These are phyloP conservation scores for Lordiphosa fenestrarum DNA, from an alignment of 2,888 invertebrate genomes.

Conservation along the genomic window DNA sequence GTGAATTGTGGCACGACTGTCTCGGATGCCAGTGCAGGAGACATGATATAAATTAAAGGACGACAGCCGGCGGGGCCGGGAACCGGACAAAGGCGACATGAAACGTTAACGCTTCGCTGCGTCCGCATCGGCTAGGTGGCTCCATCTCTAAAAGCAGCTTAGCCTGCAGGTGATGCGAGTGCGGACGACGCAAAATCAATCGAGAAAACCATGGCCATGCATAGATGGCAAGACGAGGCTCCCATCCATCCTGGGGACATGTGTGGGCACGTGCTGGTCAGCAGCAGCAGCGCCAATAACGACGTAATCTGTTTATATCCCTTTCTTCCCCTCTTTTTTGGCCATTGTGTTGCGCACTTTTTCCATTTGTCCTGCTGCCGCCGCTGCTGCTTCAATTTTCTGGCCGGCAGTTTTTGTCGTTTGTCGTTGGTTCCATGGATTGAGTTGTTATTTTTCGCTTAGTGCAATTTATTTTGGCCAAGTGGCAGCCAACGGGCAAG, in stretches of 20 bases:
- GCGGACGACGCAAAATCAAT: conserved; percentile 63
- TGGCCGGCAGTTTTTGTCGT: conserved; percentile 73
- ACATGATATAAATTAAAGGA: conserved; percentile 18
- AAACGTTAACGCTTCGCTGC: conserved; percentile 71
- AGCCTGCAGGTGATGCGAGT: conserved; percentile 70
- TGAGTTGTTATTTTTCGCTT: conserved; percentile 74
- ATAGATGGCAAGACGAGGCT: conserved; percentile 34
- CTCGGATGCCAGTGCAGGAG: conserved; percentile 5
- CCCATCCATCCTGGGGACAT: conserved; percentile 58
- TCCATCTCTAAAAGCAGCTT: conserved; percentile 49
- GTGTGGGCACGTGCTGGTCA: conserved; percentile 74
- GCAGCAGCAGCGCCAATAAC: conserved; percentile 60
- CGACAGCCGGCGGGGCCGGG: conserved; percentile 9
- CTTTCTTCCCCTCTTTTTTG: conserved; percentile 47
- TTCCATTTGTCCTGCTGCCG: conserved; percentile 58
- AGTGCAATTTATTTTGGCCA: conserved; percentile 75
- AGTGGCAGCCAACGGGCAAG: conserved; percentile 73
- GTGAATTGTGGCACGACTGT: conserved; percentile 6
- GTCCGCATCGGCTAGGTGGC: conserved; percentile 19
- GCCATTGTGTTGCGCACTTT: conserved; percentile 68
- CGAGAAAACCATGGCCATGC: conserved; percentile 64
- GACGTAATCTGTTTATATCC: conserved; percentile 76
- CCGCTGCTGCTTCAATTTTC: conserved; percentile 69
- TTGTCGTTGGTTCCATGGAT: conserved; percentile 57
- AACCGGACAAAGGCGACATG: conserved; percentile 54